phyloP scores from a whole-genome alignment of 2,888 invertebrate genomes.

The Himalopsyche japonica region DNA sequence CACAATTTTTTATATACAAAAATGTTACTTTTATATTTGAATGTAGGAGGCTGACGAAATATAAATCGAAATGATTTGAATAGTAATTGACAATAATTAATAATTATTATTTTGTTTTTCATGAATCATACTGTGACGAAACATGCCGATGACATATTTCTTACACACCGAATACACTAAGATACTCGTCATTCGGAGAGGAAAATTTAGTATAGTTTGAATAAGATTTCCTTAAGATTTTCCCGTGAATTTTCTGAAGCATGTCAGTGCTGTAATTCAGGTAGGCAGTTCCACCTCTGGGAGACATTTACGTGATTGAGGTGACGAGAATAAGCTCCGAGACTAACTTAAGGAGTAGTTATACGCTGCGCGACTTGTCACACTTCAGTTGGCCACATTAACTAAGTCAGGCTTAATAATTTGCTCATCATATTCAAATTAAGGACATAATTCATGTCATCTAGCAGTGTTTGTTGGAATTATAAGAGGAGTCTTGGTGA shows the following conservation, averaged over 20 bases:
- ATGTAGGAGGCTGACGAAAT: no score
- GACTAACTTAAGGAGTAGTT: neutral
- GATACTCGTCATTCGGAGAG: neutral
- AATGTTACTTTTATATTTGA: no score
- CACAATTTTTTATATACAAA: no score
- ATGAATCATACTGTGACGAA: no score
- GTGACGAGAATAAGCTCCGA: neutral
- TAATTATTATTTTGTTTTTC: no score
- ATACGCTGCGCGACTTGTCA: neutral
- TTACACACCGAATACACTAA: no score
- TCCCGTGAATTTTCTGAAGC: neutral
- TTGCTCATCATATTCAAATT: neutral
- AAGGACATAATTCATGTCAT: neutral
- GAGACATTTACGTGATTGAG: conserved; percentile 2
- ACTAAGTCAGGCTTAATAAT: neutral
- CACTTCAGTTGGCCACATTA: neutral
- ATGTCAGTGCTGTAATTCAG: neutral
- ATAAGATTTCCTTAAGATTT: neutral
- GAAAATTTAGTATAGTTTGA: neutral
- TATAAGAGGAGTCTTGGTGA: no score
- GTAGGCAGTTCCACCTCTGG: neutral
- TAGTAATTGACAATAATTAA: no score
- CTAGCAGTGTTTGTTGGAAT: neutral
- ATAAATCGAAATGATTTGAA: no score
- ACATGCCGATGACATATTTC: no score